Base-by-base conservation (phyloP, 2,797 vertebrate species). In the Pantherophis alleghaniensis region DNA sequence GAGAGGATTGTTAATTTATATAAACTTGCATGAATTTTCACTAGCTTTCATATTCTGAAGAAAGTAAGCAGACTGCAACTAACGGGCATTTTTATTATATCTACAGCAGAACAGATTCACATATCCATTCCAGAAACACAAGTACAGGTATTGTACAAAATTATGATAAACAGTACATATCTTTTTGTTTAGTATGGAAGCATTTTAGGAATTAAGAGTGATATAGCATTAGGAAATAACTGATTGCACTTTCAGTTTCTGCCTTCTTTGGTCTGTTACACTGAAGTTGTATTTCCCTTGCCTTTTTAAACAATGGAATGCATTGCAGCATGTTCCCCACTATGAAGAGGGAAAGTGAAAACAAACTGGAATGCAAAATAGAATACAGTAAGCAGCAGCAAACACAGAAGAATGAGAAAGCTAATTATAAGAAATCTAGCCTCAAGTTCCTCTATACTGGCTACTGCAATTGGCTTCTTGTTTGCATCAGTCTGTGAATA, bases 51-150 rank as follows among this genome's bases (percentile, higher is more conserved):
- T 16, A 37, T n/a, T 89, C 7, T 86, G 59, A 18, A 22, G 32
- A 86, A 24, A 92, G 66, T 2, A 55, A 18, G 7, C 4, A 6
- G 22, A 32, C 20, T 51, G 28, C 28, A 26, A 47, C 92, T 92
- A 66, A 37, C 91, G 93, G 28, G 51, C 3, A 0, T 95, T 1
- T 93, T 56, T 95, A 95, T 95, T 92, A 18, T 69, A 93, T 86
- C 79, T 74, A 7, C 94, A 97, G 96, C 89, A 94, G 96, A 95
- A 91, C 93, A 93, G 9, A 66, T 97, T 94, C 97, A 91, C 56
- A 69, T 94, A 37, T 95, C 98, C n/a, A 57, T 98, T 95, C 96
- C 97, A 92, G 98, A 98, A 95, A 97, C 96, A 0, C 96, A 93
- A 96, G 37, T 89, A 89, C 95, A 94, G 97, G 98, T 98, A 93